These are phyloP conservation scores for Eufriesea mexicana DNA, from an alignment of 1,140 invertebrate species.

Conservation along the genomic window DNA sequence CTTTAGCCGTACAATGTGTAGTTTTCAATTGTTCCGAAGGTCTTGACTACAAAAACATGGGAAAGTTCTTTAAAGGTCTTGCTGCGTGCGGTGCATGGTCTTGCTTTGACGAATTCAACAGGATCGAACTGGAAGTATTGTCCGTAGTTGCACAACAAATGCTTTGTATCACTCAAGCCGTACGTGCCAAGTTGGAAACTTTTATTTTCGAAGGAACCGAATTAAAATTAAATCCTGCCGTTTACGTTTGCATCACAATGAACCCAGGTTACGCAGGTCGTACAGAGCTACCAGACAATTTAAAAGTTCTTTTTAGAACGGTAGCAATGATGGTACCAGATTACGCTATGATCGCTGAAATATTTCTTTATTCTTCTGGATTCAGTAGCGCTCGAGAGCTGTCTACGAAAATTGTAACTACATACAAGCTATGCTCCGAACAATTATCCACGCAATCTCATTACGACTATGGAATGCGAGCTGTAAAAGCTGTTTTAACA, in stretches of 20 bases:
- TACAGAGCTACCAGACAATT: slow-evolving; percentile 93
- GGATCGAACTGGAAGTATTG: slow-evolving; percentile 94
- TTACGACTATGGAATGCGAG: slow-evolving; percentile 95
- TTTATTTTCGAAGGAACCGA: slow-evolving; percentile 94
- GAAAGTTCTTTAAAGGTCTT: slow-evolving; percentile 94
- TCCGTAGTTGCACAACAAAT: slow-evolving; percentile 94
- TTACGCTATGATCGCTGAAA: slow-evolving; percentile 95
- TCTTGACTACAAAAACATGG: slow-evolving; percentile 96
- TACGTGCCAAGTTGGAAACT: slow-evolving; percentile 86
- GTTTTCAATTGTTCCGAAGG: slow-evolving; percentile 97
- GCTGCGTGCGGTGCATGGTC: slow-evolving; percentile 95
- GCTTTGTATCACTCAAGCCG: slow-evolving; percentile 90
- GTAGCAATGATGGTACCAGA: slow-evolving; percentile 98
- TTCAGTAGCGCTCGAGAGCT: slow-evolving; percentile 91
- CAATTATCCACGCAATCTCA: slow-evolving; percentile 94
- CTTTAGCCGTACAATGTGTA: slow-evolving; percentile 94
- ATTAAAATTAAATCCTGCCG: slow-evolving; percentile 89
- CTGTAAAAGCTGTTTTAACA: slow-evolving; percentile 91
- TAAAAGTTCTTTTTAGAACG: slow-evolving; percentile 95
- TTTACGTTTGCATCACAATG: slow-evolving; percentile 96
- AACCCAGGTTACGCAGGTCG: slow-evolving; percentile 95
- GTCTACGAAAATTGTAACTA: slow-evolving; percentile 94
- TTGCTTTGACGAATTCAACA: slow-evolving; percentile 97
- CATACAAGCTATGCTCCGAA: slow-evolving; percentile 94
- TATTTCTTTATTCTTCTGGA: slow-evolving; percentile 94